phyloP scores from a whole-genome alignment of 1,140 invertebrate genomes.

The Thaumetopoea pityocampa region DNA sequence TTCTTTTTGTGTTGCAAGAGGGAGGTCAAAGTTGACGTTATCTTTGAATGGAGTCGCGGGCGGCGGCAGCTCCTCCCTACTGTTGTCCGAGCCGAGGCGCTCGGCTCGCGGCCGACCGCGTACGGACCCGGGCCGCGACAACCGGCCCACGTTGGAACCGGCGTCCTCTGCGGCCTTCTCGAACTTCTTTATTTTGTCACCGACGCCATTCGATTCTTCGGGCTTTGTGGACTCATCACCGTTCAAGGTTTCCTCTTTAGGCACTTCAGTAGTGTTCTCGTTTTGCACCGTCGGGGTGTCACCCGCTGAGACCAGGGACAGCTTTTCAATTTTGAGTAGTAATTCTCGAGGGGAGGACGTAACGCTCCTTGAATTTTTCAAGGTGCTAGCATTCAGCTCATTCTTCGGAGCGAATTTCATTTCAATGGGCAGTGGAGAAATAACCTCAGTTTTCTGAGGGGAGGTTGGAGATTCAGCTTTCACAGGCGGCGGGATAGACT shows the following conservation, averaged over 20 bases:
- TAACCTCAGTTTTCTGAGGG: constrained; percentile 1
- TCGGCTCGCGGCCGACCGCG: constrained; percentile 41
- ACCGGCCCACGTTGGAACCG: constrained; percentile 33
- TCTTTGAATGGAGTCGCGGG: constrained; percentile 61
- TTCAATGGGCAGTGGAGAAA: not conserved
- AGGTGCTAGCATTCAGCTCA: too few species aligned
- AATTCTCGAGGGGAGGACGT: constrained; percentile 33
- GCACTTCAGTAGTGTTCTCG: constrained; percentile 13
- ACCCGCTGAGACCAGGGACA: constrained; percentile 31
- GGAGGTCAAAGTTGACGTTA: constrained; percentile 38
- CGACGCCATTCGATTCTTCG: constrained; percentile 60
- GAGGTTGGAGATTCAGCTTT: not conserved
- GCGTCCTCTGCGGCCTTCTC: constrained; percentile 64
- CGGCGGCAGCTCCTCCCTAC: constrained; percentile 48
- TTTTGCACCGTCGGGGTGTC: constrained; percentile 17
- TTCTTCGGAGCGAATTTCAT: not conserved
- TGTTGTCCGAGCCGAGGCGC: constrained; percentile 42
- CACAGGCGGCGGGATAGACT: not conserved
- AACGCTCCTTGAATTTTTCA: constrained; percentile 1
- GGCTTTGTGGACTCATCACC: constrained; percentile 13
- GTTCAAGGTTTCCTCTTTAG: constrained; percentile 15
- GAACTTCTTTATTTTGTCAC: constrained; percentile 67
- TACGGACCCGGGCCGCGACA: constrained; percentile 56
- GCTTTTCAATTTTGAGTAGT: constrained; percentile 42
- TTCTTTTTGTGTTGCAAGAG: constrained; percentile 11